Conservation (phyloP, 1,140 invertebrate species). For the Leptestheria dahalacensis region DNA sequence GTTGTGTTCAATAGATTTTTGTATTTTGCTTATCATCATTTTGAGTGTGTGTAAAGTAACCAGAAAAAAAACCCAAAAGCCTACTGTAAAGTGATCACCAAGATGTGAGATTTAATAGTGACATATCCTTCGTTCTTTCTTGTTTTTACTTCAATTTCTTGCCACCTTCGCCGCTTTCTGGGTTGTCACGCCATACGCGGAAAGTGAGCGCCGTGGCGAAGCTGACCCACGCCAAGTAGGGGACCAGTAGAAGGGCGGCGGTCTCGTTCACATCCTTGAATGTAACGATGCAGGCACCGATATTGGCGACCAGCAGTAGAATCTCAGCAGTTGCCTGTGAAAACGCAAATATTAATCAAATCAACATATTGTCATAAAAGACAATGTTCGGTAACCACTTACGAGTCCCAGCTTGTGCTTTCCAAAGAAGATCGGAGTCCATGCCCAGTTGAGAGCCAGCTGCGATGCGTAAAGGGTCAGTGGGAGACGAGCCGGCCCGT, state of each 20-base stretch:
- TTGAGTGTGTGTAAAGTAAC: too few relatives aligned
- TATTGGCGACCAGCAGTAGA: constrained; percentile 41
- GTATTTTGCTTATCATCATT: too few relatives aligned
- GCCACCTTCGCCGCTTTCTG: constrained; percentile 13
- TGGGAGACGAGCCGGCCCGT: constrained; percentile 42
- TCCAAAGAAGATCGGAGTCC: constrained; percentile 75
- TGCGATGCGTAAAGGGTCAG: constrained; percentile 57
- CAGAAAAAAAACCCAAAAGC: too few relatives aligned
- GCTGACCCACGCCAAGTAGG: constrained; percentile 62
- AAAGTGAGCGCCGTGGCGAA: constrained; percentile 51
- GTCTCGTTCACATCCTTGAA: constrained; percentile 50
- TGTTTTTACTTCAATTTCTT: too few relatives aligned
- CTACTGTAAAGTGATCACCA: neutral
- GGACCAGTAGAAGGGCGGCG: constrained; percentile 54
- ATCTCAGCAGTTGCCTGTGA: constrained; percentile 57
- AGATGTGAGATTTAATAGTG: neutral
- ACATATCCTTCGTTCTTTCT: neutral
- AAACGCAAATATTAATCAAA: constrained; percentile 6
- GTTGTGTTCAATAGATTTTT: too few relatives aligned
- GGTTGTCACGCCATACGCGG: constrained; percentile 44
- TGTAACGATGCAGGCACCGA: constrained; percentile 40
- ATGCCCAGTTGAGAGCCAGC: constrained; percentile 66
- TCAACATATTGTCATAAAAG: neutral
- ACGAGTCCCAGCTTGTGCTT: constrained; percentile 55
- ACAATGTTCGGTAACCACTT: constrained; percentile 21